Evolutionary conservation across 2,797 vertebrate genomes (phyloP).

Genomic region (Sphenopsis melanotis): DNA sequence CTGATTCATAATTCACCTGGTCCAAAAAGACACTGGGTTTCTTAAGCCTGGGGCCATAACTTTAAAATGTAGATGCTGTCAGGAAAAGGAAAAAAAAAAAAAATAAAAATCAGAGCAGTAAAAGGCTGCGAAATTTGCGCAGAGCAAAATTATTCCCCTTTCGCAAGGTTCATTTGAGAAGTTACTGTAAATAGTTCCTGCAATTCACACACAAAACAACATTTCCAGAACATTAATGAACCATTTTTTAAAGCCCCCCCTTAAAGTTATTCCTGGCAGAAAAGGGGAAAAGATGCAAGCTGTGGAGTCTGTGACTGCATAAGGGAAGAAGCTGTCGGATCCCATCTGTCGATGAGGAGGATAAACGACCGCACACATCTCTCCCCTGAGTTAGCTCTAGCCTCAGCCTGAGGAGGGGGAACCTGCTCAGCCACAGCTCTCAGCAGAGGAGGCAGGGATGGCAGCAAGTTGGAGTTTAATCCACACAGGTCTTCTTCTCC

Average conservation of each 20-base stretch:
- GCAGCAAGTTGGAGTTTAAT: not conserved
- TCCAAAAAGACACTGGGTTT: constrained; percentile 46
- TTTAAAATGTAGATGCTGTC: constrained; percentile 52
- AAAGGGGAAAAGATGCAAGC: constrained; percentile 59
- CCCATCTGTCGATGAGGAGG: constrained; percentile 50
- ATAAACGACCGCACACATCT: constrained; percentile 27
- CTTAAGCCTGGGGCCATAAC: constrained; percentile 3
- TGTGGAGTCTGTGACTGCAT: constrained; percentile 57
- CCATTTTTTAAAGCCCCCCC: constrained; percentile 22
- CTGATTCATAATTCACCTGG: constrained; percentile 56
- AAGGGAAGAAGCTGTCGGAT: constrained; percentile 59
- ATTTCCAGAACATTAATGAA: constrained; percentile 58
- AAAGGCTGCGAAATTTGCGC: constrained; percentile 21
- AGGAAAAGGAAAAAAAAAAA: not conserved
- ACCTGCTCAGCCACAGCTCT: not conserved
- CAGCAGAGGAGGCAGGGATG: not conserved
- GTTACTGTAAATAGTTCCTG: constrained; percentile 44
- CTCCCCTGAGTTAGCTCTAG: not conserved
- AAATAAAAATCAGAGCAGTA: not conserved
- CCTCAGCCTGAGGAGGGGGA: not conserved
- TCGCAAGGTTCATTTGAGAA: not conserved
- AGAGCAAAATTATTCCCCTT: not conserved
- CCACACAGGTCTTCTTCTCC: not conserved
- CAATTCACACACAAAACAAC: constrained; percentile 48
- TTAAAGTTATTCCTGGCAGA: constrained; percentile 65